These are phyloP conservation scores for Burhinus oedicnemus DNA, from an alignment of 2,113 vertebrate genomes.

Conservation along the genomic window DNA sequence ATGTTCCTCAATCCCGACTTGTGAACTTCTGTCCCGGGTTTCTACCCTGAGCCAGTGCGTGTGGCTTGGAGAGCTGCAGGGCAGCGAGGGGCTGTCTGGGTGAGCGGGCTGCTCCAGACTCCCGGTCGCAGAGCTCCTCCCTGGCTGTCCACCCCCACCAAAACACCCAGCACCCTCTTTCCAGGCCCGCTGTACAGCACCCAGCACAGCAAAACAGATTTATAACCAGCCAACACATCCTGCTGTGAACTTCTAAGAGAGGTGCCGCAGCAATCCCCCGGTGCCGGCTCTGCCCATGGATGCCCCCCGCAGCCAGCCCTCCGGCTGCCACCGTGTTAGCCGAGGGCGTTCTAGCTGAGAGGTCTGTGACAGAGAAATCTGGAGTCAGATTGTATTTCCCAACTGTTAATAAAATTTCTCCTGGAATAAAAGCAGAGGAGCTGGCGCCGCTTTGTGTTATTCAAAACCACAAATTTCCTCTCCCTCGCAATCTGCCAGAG, in stretches of 20 bases:
- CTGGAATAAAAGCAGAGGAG: conserved; percentile 34
- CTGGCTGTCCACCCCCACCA: neutral
- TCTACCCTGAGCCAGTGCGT: neutral
- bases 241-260: neutral
- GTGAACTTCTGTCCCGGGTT: neutral
- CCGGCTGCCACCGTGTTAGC: neutral
- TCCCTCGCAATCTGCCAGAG: neutral
- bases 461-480: conserved; percentile 43
- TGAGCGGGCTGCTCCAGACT: too few relatives aligned
- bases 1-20: neutral
- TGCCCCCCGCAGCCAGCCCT: neutral
- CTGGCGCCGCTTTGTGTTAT: conserved; percentile 11
- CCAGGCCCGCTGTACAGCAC: neutral
- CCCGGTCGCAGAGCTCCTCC: too few relatives aligned
- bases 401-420: conserved; percentile 39
- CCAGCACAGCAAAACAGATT: neutral
- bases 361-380: neutral
- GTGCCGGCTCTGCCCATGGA: neutral
- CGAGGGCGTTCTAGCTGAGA: neutral
- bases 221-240: neutral
- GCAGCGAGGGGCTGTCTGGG: too few relatives aligned
- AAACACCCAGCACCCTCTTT: neutral
- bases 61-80: neutral
- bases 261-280: neutral
- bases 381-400: conserved; percentile 4